Base-by-base conservation (phyloP, 2,797 vertebrate species). In the Malurus splendens region DNA sequence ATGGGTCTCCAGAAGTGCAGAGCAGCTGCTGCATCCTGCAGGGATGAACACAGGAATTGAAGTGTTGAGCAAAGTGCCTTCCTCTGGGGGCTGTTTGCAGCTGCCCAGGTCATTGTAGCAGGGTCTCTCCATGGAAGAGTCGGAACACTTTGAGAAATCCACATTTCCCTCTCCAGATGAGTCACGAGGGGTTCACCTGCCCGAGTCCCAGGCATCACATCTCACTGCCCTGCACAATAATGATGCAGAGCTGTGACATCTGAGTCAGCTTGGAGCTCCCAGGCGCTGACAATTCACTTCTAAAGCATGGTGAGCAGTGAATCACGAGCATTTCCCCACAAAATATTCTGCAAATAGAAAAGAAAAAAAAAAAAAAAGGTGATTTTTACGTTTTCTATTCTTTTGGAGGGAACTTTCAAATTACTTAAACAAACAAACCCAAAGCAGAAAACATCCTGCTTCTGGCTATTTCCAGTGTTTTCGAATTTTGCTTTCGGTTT, bases 401-500 rank as follows among this genome's bases (percentile, higher is more conserved):
- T 45, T 91, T 51, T 60, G 11, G 38, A 72, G 81, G 51, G 76
- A 90, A 44, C 32, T 90, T 95, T 75, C 30, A 66, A 83, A 52
- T 64, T 72, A 38, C 62, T 83, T 59, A 73, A 78, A 22, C 70
- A 90, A 89, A 71, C 32, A 41, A 88, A 51, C 17, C 32, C 44
- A 70, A 60, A 87, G 62, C 70, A 89, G 70, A 60, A 92, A 90
- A 14, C 32, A 81, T 78, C 47, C 77, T 66, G 48, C 74, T 95
- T 87, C 71, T 62, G 84, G 70, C 50, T 93, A 52, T 92, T 94
- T 83, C 60, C 33, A 83, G 52, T 57, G 54, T 87, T 92, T 92
- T 78, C 50, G 73, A 87, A 83, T 83, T 81, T 80, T 91, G 77
- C 45, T 87, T 89, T 93, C 59, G 73, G 33, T 89, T 82, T 73